Percentiles rank a stretch among this genome's conserved stretches.
Conservation (phyloP, 2,888 invertebrate genomes). For the Leptura quadrifasciata region DNA sequence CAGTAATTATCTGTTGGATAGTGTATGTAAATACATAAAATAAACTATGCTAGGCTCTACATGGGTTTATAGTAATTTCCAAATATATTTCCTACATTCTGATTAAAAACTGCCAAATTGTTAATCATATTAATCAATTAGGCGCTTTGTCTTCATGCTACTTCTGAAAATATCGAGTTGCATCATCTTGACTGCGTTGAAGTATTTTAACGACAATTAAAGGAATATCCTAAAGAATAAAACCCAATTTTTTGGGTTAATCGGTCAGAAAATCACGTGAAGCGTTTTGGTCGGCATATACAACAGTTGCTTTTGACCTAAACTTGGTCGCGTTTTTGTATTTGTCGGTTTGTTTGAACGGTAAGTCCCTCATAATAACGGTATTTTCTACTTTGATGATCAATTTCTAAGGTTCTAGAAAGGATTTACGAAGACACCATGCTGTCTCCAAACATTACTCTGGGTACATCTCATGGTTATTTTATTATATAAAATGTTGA, state of each 20-base stretch:
- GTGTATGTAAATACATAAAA: too few species aligned
- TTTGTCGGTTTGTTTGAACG: constrained; percentile 37
- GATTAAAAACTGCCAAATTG: too few species aligned
- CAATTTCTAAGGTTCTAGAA: constrained; percentile 53
- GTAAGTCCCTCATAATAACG: constrained; percentile 62
- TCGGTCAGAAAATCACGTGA: constrained; percentile 56
- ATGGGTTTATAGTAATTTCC: too few species aligned
- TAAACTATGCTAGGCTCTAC: too few species aligned
- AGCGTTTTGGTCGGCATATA: constrained; percentile 40
- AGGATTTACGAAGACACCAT: constrained; percentile 48
- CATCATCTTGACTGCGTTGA: constrained; percentile 15
- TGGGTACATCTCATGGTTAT: constrained; percentile 11
- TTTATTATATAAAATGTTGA: constrained; percentile 25
- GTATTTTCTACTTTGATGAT: constrained; percentile 67
- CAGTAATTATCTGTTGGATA: too few species aligned
- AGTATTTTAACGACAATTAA: constrained; percentile 12
- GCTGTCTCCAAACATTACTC: constrained; percentile 49
- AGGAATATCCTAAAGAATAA: constrained; percentile 43
- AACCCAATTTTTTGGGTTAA: constrained; percentile 58
- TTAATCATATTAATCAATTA: too few species aligned
- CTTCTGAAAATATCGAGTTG: not conserved
- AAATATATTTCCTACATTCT: not conserved
- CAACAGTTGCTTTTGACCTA: constrained; percentile 12
- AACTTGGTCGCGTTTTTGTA: constrained; percentile 28
- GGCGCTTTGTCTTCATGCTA: not conserved